Evolutionary conservation across 1,140 invertebrate genomes (phyloP).

Genomic region (Cotesia typhae): DNA sequence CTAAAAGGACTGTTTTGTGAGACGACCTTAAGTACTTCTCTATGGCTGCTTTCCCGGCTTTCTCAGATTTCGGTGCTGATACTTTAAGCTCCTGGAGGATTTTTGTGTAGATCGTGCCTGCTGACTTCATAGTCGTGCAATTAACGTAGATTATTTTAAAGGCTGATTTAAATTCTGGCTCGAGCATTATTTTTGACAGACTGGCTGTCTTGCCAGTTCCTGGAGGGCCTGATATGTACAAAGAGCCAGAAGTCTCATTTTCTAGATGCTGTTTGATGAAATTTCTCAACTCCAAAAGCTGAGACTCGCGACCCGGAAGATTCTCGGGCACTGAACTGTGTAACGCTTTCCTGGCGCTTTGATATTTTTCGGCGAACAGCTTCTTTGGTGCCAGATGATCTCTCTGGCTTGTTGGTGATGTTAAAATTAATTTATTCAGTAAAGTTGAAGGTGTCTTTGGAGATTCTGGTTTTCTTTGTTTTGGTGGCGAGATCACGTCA

Average conservation of each 20-base stretch:
- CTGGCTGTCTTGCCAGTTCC: conserved; percentile 96
- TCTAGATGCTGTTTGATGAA: conserved; percentile 78
- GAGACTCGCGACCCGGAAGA: conserved; percentile 81
- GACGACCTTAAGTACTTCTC: conserved; percentile 73
- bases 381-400: conserved; percentile 47
- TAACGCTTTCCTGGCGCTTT: conserved; percentile 71
- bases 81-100: conserved; percentile 74
- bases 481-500: conserved; percentile 44
- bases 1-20: conserved; percentile 77
- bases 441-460: conserved; percentile 49
- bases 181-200: conserved; percentile 76
- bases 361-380: conserved; percentile 62
- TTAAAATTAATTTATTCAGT: conserved; percentile 45
- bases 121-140: conserved; percentile 82
- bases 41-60: conserved; percentile 71
- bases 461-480: conserved; percentile 46
- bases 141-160: conserved; percentile 80
- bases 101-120: conserved; percentile 76
- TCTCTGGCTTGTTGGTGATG: conserved; percentile 26
- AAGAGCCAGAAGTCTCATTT: conserved; percentile 75
- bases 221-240: conserved; percentile 95
- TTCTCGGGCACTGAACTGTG: conserved; percentile 75
- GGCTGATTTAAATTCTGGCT: conserved; percentile 68
- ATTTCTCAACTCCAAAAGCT: conserved; percentile 74
- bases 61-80: conserved; percentile 66